phyloP scores from a whole-genome alignment of 2,797 vertebrate genomes.

The Trachurus trachurus region DNA sequence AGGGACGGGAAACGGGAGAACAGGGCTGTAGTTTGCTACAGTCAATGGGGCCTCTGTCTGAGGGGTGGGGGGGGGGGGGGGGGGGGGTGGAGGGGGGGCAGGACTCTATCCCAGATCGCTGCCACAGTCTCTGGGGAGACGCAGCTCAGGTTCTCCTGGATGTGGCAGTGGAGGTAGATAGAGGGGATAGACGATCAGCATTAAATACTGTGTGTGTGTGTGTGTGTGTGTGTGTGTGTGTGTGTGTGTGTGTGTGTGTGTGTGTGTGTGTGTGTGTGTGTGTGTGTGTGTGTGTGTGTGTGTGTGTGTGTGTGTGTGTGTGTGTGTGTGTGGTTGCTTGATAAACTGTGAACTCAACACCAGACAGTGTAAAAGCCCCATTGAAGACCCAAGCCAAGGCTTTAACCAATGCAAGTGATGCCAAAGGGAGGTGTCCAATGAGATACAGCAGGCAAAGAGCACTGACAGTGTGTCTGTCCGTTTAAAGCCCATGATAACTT shows the following conservation, averaged over 20 bases:
- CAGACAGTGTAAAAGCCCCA: slow-evolving; percentile 33
- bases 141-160: slow-evolving; percentile 41
- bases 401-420: slow-evolving; percentile 41
- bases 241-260: neutral
- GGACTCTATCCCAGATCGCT: slow-evolving; percentile 28
- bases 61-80: neutral
- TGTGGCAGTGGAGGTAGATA: slow-evolving; percentile 3
- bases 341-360: slow-evolving; percentile 44
- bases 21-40: slow-evolving; percentile 64
- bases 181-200: slow-evolving; percentile 5
- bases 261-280: neutral
- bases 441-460: slow-evolving; percentile 19
- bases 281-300: neutral
- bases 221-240: neutral
- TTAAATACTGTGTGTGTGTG: neutral
- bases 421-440: slow-evolving; percentile 11
- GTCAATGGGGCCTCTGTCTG: slow-evolving; percentile 75
- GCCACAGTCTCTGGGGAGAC: slow-evolving; percentile 30
- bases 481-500: slow-evolving; percentile 2
- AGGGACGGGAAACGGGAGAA: slow-evolving; percentile 72
- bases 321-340: neutral
- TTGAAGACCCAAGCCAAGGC: slow-evolving; percentile 55
- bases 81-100: neutral
- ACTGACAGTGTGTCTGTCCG: slow-evolving; percentile 8
- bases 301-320: neutral